Conservation (phyloP, 1,140 invertebrate species). For the Theocolax elegans region DNA sequence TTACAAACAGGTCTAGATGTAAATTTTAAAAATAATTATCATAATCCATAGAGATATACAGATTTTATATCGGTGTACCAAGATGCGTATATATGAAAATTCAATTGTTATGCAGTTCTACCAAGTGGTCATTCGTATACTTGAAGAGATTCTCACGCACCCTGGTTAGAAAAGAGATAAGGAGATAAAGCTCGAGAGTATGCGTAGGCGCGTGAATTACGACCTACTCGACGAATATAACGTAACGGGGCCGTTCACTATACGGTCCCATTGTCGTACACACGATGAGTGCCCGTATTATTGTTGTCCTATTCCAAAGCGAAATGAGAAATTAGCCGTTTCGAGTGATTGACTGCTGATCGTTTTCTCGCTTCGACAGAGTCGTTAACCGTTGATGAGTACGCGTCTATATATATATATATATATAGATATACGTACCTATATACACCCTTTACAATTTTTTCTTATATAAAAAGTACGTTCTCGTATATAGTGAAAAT, state of each 20-base stretch:
- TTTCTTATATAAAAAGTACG: too few species aligned
- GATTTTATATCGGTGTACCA: too few species aligned
- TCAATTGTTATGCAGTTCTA: not conserved
- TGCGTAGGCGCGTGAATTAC: conserved; percentile 44
- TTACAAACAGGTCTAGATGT: too few species aligned
- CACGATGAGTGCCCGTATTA: conserved; percentile 38
- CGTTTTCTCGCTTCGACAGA: conserved; percentile 22
- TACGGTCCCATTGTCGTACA: conserved; percentile 12
- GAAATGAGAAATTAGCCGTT: conserved; percentile 26
- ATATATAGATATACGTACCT: too few species aligned
- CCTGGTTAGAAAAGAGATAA: conserved; percentile 11
- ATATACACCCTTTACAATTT: too few species aligned
- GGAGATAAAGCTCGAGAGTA: conserved; percentile 4
- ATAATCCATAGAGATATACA: too few species aligned
- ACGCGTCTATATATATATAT: not conserved
- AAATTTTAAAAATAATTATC: too few species aligned
- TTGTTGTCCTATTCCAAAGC: conserved; percentile 9
- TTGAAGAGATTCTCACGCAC: conserved; percentile 21
- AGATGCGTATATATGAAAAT: not conserved
- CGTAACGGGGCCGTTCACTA: conserved; percentile 22
- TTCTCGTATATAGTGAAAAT: too few species aligned
- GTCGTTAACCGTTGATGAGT: conserved; percentile 11
- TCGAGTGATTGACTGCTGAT: conserved; percentile 22
- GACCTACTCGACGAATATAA: conserved; percentile 45
- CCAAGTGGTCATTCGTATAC: not conserved